Base-by-base conservation (phyloP, 2,797 vertebrate genomes). In the Spondyliosoma cantharus region DNA sequence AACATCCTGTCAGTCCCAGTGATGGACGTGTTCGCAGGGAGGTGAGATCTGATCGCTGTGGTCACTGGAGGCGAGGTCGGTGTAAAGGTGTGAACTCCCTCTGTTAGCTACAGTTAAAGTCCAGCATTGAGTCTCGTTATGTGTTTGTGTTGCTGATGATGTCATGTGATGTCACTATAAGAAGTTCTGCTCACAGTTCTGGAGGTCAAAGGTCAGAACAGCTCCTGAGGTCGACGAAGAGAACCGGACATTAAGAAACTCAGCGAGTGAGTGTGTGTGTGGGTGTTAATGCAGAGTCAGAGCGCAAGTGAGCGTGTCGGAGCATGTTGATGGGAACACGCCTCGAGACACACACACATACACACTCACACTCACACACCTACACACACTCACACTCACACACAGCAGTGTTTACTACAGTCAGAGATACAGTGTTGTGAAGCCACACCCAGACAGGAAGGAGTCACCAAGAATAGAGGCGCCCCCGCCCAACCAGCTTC, bases 401-500 rank as follows among this genome's bases (percentile, higher is more conserved):
- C 27, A 37, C 5, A 32, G 5, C 60, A 17, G 42, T 45, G 73
- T 89, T 83, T 81, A 81, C 67, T 74, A 57, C 72, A 75, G 29
- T 27, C 58, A 64, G 4, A 76, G 59, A 78, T 54, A 17, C n/a
- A 27, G 42, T 32, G 58, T 22, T 75, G 62, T 76, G 75, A 91
- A 66, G 69, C 79, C 87, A 76, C 91, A 89, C 91, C 90, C 83
- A 70, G 80, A 89, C 87, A 91, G 87, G 90, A 92, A 92, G 72
- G 72, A 89, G 75, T 87, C 88, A 89, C 85, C 81, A 45, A 83
- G 78, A 92, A 91, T 86, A 91, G 87, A 67, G 56, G 8, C 14
- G 3, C 74, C 67, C 82, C 66, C 89, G 68, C 87, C 83, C 88
- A 69, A 46, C 67, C 84, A 69, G 81, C 90, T 90, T 91, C 91